Evolutionary conservation across 2,888 invertebrate species (phyloP).

Genomic region (Hoplodrina ambigua): DNA sequence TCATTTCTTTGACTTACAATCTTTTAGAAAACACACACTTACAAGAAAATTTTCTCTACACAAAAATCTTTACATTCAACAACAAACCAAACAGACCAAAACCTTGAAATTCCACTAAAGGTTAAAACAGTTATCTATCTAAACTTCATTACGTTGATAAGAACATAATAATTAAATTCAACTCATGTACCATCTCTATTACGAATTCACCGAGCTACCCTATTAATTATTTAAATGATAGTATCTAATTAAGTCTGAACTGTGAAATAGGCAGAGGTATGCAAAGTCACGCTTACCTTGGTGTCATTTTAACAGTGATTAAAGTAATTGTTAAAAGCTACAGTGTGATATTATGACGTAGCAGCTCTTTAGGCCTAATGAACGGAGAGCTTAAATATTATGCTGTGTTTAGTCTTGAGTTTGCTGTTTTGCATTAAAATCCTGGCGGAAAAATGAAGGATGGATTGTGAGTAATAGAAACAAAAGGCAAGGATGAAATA

Average conservation of each 20-base stretch:
- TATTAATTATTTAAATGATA: conserved; percentile 66
- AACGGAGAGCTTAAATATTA: conserved; percentile 27
- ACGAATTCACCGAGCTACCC: conserved; percentile 55
- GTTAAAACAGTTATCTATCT: conserved; percentile 27
- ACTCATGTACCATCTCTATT: conserved; percentile 51
- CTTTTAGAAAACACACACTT: too few relatives aligned
- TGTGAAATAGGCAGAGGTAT: conserved; percentile 59
- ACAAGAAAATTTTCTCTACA: too few relatives aligned
- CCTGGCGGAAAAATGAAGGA: too few relatives aligned
- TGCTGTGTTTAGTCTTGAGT: neutral
- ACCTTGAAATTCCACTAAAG: neutral
- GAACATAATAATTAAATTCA: conserved; percentile 57
- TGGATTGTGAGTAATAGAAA: too few relatives aligned
- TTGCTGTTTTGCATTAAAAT: conserved; percentile 2
- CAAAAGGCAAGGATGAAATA: too few relatives aligned
- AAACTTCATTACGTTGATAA: conserved; percentile 35
- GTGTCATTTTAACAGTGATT: conserved; percentile 41
- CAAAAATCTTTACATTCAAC: too few relatives aligned
- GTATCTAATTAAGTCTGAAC: conserved; percentile 70
- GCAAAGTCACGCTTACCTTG: conserved; percentile 60
- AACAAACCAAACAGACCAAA: neutral
- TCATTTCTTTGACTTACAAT: too few relatives aligned
- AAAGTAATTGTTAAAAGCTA: conserved; percentile 43
- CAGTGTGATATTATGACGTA: conserved; percentile 18
- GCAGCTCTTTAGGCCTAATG: conserved; percentile 45